Percentiles rank a stretch among this genome's conserved stretches.
phyloP scores from a whole-genome alignment of 2,113 vertebrate genomes.

The Carassius auratus region DNA sequence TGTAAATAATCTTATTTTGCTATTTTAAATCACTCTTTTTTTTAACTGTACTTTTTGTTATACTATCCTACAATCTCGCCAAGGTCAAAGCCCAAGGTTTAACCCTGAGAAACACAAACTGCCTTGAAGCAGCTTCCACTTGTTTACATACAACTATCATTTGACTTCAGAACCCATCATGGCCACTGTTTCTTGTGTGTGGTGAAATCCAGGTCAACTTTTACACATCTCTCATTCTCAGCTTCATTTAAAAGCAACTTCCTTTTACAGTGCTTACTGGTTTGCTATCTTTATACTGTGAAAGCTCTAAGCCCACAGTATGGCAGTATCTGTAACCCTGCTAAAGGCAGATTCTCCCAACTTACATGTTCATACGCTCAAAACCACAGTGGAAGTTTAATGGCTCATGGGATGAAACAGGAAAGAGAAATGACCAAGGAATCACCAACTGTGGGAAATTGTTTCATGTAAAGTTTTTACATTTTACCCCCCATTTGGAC shows the following conservation, averaged over 20 bases:
- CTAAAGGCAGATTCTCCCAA: slow-evolving; percentile 27
- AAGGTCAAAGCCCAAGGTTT: neutral
- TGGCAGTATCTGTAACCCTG: slow-evolving; percentile 47
- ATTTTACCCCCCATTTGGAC: neutral
- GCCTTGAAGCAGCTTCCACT: slow-evolving; percentile 3
- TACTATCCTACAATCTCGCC: neutral
- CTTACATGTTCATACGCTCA: slow-evolving; percentile 37
- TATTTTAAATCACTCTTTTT: neutral
- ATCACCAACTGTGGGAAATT: slow-evolving; percentile 12
- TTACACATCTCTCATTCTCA: slow-evolving; percentile 22
- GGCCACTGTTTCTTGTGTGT: neutral
- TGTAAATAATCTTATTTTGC: neutral
- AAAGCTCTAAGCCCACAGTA: slow-evolving; percentile 53
- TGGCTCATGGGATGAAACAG: slow-evolving; percentile 13
- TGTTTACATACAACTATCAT: neutral
- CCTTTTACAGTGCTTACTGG: neutral
- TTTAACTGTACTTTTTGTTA: neutral
- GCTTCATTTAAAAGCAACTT: neutral
- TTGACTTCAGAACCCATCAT: neutral
- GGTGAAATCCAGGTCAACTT: slow-evolving; percentile 6
- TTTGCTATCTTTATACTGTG: slow-evolving; percentile 35
- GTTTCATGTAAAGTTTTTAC: neutral
- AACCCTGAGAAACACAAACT: neutral
- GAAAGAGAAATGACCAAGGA: slow-evolving; percentile 9
- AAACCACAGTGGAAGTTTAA: slow-evolving; percentile 17